Conservation (phyloP, 2,113 vertebrate species). For the Noturus placidus region DNA sequence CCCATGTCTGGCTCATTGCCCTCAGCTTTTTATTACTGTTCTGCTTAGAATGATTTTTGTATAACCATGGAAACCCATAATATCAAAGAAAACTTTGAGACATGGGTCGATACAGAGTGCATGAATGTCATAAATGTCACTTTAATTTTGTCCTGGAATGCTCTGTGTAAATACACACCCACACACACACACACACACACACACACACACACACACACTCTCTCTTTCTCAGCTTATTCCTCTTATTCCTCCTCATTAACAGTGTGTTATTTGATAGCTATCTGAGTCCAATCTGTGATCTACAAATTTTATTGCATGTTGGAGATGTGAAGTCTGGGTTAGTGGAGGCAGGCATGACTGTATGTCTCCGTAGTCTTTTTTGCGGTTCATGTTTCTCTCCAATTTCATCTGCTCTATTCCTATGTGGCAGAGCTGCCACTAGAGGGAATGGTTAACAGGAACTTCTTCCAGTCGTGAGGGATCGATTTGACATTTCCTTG, state of each 20-base stretch:
- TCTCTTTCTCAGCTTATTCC: too few relatives aligned
- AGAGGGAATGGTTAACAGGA: neutral
- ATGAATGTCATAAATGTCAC: constrained; percentile 64
- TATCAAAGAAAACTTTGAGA: constrained; percentile 57
- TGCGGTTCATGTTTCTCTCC: too few relatives aligned
- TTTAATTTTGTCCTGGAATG: constrained; percentile 55
- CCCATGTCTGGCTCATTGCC: constrained; percentile 40
- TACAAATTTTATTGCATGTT: too few relatives aligned
- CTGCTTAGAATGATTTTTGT: constrained; percentile 23
- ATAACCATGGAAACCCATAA: constrained; percentile 63
- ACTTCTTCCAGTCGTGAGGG: too few relatives aligned
- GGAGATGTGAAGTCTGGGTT: too few relatives aligned
- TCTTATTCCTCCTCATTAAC: too few relatives aligned
- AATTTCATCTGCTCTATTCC: neutral
- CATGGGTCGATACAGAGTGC: constrained; percentile 58
- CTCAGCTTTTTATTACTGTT: constrained; percentile 57
- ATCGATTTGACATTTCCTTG: too few relatives aligned
- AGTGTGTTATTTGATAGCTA: too few relatives aligned
- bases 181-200: constrained; percentile 20
- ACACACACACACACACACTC: neutral
- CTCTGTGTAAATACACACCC: neutral
- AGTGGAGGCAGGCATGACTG: too few relatives aligned
- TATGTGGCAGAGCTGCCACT: neutral
- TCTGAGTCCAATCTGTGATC: too few relatives aligned
- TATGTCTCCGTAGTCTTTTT: too few relatives aligned